Conservation (phyloP, 2,113 vertebrate genomes). For the Mirza zaza region DNA sequence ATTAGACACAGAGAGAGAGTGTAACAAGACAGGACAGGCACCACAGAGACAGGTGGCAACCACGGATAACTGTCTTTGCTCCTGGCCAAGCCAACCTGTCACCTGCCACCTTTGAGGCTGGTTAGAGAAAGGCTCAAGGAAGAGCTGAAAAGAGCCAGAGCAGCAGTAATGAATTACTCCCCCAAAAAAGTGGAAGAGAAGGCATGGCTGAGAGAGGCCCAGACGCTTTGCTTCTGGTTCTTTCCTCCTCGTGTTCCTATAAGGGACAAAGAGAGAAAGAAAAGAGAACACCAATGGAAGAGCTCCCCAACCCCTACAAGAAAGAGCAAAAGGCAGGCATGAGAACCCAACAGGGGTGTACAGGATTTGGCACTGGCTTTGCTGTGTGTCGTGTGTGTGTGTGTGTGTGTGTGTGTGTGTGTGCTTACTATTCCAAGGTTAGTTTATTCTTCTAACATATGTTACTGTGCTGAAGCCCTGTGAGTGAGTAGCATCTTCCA, state of each 20-base stretch:
- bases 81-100: conserved; percentile 38
- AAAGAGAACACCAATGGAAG: neutral
- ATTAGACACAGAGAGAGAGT: conserved; percentile 53
- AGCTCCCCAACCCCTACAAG: neutral
- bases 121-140: neutral
- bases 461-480: neutral
- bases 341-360: neutral
- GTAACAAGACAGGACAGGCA: conserved; percentile 55
- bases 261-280: neutral
- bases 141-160: neutral
- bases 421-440: neutral
- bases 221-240: neutral
- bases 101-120: conserved; percentile 34
- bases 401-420: neutral
- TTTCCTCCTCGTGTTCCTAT: neutral
- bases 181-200: neutral
- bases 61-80: conserved; percentile 59
- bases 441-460: neutral
- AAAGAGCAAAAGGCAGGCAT: neutral
- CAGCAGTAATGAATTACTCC: neutral
- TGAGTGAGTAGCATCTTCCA: neutral
- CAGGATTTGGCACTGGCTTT: neutral
- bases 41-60: conserved; percentile 47
- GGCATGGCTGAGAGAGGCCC: neutral
- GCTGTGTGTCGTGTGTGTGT: neutral